Evolutionary conservation across 2,888 invertebrate species (phyloP).

Genomic region (Pyrochroa serraticornis): DNA sequence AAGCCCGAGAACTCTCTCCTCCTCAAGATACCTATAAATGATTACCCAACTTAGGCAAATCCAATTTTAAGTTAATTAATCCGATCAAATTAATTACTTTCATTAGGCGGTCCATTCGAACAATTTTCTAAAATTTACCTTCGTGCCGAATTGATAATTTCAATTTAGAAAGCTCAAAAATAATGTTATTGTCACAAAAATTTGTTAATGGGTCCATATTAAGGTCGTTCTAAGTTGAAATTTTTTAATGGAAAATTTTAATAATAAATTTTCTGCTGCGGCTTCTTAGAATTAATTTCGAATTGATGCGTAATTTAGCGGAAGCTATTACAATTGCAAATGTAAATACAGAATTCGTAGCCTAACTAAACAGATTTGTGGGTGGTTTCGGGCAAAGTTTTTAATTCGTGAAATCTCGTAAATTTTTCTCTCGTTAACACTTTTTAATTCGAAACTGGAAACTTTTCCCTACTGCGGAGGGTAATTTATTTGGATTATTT

Average conservation of each 20-base stretch:
- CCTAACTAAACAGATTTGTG: too few relatives aligned
- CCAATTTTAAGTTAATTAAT: slow-evolving; percentile 23
- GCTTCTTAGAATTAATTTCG: too few relatives aligned
- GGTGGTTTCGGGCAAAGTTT: slow-evolving; percentile 7
- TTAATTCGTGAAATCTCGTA: slow-evolving; percentile 30
- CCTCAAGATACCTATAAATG: not conserved
- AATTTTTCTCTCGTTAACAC: slow-evolving; percentile 45
- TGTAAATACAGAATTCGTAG: too few relatives aligned
- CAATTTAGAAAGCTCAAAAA: not conserved
- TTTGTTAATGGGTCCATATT: too few relatives aligned
- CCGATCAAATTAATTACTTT: slow-evolving; percentile 21
- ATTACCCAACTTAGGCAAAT: not conserved
- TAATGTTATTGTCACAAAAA: not conserved
- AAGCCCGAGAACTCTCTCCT: not conserved
- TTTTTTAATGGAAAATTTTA: too few relatives aligned
- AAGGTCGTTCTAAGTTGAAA: too few relatives aligned
- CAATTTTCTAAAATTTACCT: slow-evolving; percentile 14
- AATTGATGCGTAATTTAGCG: too few relatives aligned
- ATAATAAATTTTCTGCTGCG: too few relatives aligned
- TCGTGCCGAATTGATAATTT: slow-evolving; percentile 2
- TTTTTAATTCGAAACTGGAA: slow-evolving; percentile 42
- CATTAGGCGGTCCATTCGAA: slow-evolving; percentile 12
- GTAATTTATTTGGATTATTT: slow-evolving; percentile 28
- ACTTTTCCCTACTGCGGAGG: slow-evolving; percentile 33
- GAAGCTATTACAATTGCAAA: too few relatives aligned